These are phyloP conservation scores for Phengaris alcon DNA, from an alignment of 2,888 invertebrate genomes.

Conservation along the genomic window DNA sequence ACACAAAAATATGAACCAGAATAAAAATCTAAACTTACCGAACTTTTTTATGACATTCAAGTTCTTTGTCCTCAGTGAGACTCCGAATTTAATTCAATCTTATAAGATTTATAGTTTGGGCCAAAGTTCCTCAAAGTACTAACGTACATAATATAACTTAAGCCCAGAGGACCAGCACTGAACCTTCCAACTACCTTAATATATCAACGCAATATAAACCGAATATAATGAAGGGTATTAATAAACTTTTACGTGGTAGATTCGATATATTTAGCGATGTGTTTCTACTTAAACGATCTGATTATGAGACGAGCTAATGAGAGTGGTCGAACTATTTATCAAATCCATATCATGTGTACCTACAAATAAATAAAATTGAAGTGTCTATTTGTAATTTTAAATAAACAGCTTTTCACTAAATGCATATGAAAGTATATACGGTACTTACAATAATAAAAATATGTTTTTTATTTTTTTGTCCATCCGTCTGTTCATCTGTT, in stretches of 20 bases:
- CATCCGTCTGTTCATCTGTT: no score
- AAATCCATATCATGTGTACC: not conserved
- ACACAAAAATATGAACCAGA: not conserved
- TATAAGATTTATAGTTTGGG: conserved; percentile 21
- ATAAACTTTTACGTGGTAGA: not conserved
- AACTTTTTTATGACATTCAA: not conserved
- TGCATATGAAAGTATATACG: no score
- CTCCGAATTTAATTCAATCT: conserved; percentile 22
- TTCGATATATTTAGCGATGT: not conserved
- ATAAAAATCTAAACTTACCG: not conserved
- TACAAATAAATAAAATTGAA: no score
- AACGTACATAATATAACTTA: conserved; percentile 14
- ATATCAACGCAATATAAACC: not conserved
- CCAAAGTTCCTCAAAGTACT: conserved; percentile 11
- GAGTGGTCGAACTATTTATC: not conserved
- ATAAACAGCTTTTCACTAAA: no score
- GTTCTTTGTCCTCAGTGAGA: not conserved
- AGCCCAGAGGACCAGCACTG: not conserved
- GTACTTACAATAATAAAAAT: no score
- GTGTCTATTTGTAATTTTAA: no score
- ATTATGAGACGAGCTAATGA: not conserved
- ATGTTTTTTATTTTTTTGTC: no score
- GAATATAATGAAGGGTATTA: not conserved
- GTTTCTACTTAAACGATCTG: not conserved
- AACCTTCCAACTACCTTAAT: conserved; percentile 21